phyloP scores from a whole-genome alignment of 2,888 invertebrate genomes.

The Rhopalosiphum nymphaeae region DNA sequence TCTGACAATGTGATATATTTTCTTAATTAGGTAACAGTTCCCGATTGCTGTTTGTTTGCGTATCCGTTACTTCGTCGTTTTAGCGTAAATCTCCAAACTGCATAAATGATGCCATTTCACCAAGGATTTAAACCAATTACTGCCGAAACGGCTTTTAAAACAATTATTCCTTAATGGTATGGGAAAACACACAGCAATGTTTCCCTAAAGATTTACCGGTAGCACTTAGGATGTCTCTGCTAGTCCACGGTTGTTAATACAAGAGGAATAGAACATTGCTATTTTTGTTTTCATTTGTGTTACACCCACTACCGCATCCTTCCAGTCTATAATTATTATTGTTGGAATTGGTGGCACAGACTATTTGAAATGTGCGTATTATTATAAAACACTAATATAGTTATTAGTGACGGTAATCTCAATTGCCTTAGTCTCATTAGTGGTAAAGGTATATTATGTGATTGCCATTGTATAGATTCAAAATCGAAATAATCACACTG shows the following conservation, averaged over 20 bases:
- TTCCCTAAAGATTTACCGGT: background rate
- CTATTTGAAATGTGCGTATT: background rate
- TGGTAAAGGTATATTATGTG: background rate
- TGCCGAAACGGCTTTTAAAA: slow-evolving; percentile 22
- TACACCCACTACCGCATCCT: background rate
- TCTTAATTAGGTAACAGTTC: background rate
- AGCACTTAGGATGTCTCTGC: background rate
- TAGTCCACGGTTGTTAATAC: background rate
- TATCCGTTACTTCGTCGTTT: background rate
- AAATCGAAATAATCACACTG: background rate
- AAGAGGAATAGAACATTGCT: background rate
- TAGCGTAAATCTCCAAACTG: background rate
- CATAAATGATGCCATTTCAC: slow-evolving; percentile 16
- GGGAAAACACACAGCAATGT: background rate
- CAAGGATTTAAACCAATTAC: slow-evolving; percentile 28
- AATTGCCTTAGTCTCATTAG: background rate
- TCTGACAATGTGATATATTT: slow-evolving; percentile 11
- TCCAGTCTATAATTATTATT: background rate
- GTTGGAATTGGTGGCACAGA: no score
- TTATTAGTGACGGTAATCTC: background rate
- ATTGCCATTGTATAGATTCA: background rate
- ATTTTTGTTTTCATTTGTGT: background rate
- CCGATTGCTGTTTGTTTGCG: background rate
- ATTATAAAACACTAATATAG: background rate
- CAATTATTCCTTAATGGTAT: background rate